Base-by-base conservation (phyloP, 53 echinoderm and acorn worm species). In the Arbacia lixula region DNA sequence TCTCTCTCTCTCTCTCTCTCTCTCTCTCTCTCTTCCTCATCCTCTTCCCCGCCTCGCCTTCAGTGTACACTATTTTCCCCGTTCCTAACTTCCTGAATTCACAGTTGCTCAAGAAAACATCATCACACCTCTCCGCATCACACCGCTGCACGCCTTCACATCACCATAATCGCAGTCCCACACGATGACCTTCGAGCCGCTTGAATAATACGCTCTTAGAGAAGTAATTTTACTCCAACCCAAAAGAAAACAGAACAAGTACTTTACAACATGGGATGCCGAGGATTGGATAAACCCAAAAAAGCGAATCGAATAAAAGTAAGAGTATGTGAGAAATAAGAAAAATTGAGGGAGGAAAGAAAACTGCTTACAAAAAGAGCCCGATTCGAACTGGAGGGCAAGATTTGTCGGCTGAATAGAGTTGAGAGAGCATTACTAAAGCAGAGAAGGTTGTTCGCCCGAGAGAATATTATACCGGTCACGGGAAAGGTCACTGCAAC, bases 201-300 rank as follows among this genome's bases (percentile, higher is more conserved):
- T 25, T 20, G 66, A 66, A 66, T 66, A 66, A 66, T 66, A 36
- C 66, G 36, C 10, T n/a, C 36, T 36, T 12, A 66, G 38, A 66
- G 66, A 71, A 43, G 71, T 71, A 71, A 71, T 43, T 71, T 71
- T 42, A 71, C 46, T 71, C 71, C 71, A 12, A 11, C 27, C 8
- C 71, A 71, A 71, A 71, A 71, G 71, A 71, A 71, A 71, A 71
- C 71, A 40, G 71, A 49, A 71, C 71, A 71, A 71, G 71, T 43
- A 71, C 71, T 71, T 71, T 10, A 42, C 27, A 43, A 71, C 39
- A 38, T 42, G 46, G 41, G 42, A 42, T 71, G 41, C 26, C 29
- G 46, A 41, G 42, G 49, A 71, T 42, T 42, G 39, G 46, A 28
- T 71, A 71, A 71, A 71, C 27, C 42, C 34, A 42, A 29, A 49